Conservation (phyloP, 2,797 vertebrate genomes). For the Pangasius djambal region DNA sequence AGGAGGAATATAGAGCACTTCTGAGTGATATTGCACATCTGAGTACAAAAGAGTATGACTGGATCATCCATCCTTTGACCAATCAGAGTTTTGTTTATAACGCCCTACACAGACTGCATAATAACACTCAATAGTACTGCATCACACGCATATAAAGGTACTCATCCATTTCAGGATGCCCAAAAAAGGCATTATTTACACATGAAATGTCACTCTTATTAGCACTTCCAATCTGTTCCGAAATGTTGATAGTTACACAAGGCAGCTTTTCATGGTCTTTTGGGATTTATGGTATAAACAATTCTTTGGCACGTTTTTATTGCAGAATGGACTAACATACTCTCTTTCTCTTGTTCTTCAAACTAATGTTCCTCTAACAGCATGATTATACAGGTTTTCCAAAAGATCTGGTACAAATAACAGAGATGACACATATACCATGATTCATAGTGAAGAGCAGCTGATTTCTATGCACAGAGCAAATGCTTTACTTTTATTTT, state of each 20-base stretch:
- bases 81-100: background rate
- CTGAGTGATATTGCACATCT: background rate
- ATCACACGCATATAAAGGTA: background rate
- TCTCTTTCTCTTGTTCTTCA: background rate
- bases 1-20: background rate
- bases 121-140: background rate
- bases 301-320: conserved; percentile 26
- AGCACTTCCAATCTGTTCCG: background rate
- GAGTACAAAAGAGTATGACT: background rate
- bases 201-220: background rate
- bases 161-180: background rate
- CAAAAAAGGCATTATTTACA: background rate
- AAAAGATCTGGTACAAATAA: conserved; percentile 15
- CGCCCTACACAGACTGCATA: background rate
- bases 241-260: background rate
- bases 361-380: background rate
- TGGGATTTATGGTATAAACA: conserved; percentile 46
- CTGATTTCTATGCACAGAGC: background rate
- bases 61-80: background rate
- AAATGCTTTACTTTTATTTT: background rate
- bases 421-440: background rate
- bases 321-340: conserved; percentile 19
- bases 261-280: conserved; percentile 29
- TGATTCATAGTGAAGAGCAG: background rate
- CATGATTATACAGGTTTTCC: background rate